These are phyloP conservation scores for Karalla daura DNA, from an alignment of 2,797 vertebrate genomes.

Conservation along the genomic window DNA sequence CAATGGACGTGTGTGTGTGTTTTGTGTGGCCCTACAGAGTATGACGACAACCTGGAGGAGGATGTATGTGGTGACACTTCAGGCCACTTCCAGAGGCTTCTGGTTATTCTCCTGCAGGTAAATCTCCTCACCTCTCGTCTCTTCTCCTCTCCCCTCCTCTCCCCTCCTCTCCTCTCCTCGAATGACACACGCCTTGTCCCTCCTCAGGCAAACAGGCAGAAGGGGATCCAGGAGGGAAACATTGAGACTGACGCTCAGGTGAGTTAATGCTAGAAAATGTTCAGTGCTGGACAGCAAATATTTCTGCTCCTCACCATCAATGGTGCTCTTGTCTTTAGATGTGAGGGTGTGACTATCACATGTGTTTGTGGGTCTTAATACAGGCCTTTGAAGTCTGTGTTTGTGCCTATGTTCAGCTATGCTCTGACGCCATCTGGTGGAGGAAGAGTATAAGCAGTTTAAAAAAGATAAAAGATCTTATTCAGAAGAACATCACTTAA, in stretches of 20 bases:
- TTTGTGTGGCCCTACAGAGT: slow-evolving; percentile 81
- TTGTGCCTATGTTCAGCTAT: background rate
- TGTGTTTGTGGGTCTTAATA: slow-evolving; percentile 29
- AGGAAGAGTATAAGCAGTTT: background rate
- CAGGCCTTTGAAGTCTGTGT: background rate
- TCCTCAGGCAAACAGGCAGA: slow-evolving; percentile 89
- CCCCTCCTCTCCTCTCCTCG: background rate
- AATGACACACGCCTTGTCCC: slow-evolving; percentile 29
- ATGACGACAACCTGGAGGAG: slow-evolving; percentile 89
- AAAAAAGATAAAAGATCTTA: too few species aligned
- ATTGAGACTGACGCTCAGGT: slow-evolving; percentile 93
- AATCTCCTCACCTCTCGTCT: background rate
- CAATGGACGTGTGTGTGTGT: background rate
- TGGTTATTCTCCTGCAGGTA: slow-evolving; percentile 96
- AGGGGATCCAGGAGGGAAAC: slow-evolving; percentile 82
- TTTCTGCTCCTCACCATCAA: slow-evolving; percentile 32
- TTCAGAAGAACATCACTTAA: too few species aligned
- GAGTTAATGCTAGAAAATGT: slow-evolving; percentile 50
- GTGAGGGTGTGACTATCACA: slow-evolving; percentile 51
- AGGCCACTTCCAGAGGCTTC: slow-evolving; percentile 92
- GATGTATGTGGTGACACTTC: slow-evolving; percentile 90
- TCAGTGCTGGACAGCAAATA: background rate
- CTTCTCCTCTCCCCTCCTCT: background rate
- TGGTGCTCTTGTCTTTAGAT: slow-evolving; percentile 41
- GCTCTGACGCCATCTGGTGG: slow-evolving; percentile 36